Evolutionary conservation across 2,888 invertebrate species (phyloP).

Genomic region (Megaustenia siamemsis): DNA sequence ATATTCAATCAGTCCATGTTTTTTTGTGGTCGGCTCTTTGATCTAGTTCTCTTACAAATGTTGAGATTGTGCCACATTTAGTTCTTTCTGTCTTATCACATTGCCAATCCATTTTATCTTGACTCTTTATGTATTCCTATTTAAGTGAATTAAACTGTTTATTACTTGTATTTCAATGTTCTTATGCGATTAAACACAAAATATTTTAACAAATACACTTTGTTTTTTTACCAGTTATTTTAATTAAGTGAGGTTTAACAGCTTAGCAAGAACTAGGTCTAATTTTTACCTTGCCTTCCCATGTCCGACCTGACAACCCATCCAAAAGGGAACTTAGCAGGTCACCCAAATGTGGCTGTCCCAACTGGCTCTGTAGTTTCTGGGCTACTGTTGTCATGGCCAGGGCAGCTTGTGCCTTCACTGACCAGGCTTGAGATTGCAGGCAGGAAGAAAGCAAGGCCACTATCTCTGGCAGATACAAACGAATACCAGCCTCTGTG

Average conservation of each 20-base stretch:
- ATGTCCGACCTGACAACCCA: conserved; percentile 90
- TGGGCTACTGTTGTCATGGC: conserved; percentile 89
- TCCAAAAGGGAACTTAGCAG: conserved; percentile 86
- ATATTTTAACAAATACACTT: too few relatives aligned
- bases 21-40: too few relatives aligned
- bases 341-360: conserved; percentile 81
- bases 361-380: conserved; percentile 85
- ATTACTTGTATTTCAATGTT: too few relatives aligned
- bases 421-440: conserved; percentile 91
- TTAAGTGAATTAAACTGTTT: too few relatives aligned
- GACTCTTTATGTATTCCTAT: too few relatives aligned
- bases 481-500: conserved; percentile 88
- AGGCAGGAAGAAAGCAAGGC: conserved; percentile 86
- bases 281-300: conserved; percentile 86
- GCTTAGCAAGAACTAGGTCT: not conserved
- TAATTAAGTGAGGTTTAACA: not conserved
- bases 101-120: too few relatives aligned
- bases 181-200: too few relatives aligned
- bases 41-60: too few relatives aligned
- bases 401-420: conserved; percentile 92
- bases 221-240: too few relatives aligned
- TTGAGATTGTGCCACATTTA: too few relatives aligned
- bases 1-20: too few relatives aligned
- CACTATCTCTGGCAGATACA: conserved; percentile 88
- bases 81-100: too few relatives aligned